Evolutionary conservation across 2,113 vertebrate species (phyloP), one percentile per base, ranked within the genome.

Genomic region (Cranoglanis bouderius): DNA sequence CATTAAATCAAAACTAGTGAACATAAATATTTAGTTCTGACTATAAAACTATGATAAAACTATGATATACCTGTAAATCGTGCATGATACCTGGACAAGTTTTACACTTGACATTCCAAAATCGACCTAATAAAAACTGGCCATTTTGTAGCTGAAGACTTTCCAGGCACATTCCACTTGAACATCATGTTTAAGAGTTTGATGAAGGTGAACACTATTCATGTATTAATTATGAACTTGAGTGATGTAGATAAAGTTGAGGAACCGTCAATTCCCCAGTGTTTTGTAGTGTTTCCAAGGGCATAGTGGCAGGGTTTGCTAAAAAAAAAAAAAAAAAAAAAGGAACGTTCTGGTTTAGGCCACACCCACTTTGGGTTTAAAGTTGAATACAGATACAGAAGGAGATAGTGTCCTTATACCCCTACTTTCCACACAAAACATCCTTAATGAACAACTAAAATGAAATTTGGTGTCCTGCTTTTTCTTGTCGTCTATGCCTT

Each of bases 11-110:
- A 88, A 90, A 57, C 84, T 70, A 49, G 29, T n/a, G 70, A 88
- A 78, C 32, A 88, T 88, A 92, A 92, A 92, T 90, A 90, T 92
- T 90, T 90, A 89, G 85, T 70, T 87, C 65, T 87, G 82, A 67
- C 85, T n/a, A 89, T 80, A 75, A 88, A 87, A 83, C 65, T 38
- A 85, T 77, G 84, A 89, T 80, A 75, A 88, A 87, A 83, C 65
- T 38, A 85, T 77, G 84, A 86, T 85, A 90, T 43, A 59, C 35
- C 57, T 67, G 81, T 65, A 90, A 84, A 87, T 86, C 53, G 43
- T 43, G 70, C 77, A 89, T 86, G 87, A 85, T 85, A 16, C 77
- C 88, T 91, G 90, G 82, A 88, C 49, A 87, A 57, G 89, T 90
- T 91, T 90, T 87, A 88, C 51, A 70, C 49, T 46, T 92, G 90